A percentile compares a stretch with the other conserved stretches of the same genome.
These are phyloP conservation scores for Misgurnus anguillicaudatus DNA, from an alignment of 2,113 vertebrate species.

Conservation along the genomic window DNA sequence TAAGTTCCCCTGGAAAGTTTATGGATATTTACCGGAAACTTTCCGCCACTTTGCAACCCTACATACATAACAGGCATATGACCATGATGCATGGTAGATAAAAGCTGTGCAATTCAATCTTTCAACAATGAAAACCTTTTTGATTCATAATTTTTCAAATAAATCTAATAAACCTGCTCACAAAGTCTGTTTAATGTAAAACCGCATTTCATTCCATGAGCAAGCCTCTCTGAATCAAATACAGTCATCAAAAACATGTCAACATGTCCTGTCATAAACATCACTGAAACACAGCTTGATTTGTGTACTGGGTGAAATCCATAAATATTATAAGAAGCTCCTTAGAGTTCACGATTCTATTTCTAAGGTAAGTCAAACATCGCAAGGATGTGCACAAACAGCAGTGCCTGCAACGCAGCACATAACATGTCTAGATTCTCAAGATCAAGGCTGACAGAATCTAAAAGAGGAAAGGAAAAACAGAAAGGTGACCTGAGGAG, in stretches of 20 bases:
- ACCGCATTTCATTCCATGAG: not conserved
- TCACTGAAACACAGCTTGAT: not conserved
- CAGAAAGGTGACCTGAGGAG: constrained; percentile 13
- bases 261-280: not conserved
- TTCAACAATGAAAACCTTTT: not conserved
- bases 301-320: not conserved
- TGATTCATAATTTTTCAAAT: not conserved
- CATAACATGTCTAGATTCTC: constrained; percentile 15
- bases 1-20: too few species aligned
- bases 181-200: constrained; percentile 2
- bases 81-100: too few species aligned
- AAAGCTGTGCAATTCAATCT: not conserved
- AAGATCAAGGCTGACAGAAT: constrained; percentile 28
- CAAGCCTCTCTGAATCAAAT: not conserved
- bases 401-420: not conserved
- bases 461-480: constrained; percentile 6
- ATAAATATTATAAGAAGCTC: constrained; percentile 24
- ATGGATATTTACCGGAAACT: too few species aligned
- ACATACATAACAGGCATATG: too few species aligned
- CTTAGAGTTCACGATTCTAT: constrained; percentile 4
- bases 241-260: constrained; percentile 10
- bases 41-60: too few species aligned
- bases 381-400: constrained; percentile 19
- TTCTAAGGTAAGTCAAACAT: constrained; percentile 2
- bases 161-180: not conserved